Base-by-base conservation (phyloP, 1,140 invertebrate genomes). In the Zaprionus kolodkinae region DNA sequence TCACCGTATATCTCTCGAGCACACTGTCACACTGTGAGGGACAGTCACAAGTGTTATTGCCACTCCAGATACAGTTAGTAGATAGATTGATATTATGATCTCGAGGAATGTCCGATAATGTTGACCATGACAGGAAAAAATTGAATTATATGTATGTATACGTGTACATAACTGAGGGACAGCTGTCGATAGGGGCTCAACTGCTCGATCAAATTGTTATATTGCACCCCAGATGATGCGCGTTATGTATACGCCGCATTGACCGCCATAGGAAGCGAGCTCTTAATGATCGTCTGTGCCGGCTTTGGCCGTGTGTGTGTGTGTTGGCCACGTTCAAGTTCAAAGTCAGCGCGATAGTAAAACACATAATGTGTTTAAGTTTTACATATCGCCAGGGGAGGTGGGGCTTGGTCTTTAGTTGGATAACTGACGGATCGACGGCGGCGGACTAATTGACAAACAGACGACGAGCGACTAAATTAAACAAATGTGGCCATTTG, bases 271-370 rank as follows among this genome's bases (percentile, higher is more conserved):
- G 11, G 7, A 52, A 66, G 54, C 50, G 33, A 65, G 43, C 15
- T 38, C 15, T 54, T 54, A 27, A 27, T 55, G 36, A 55, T 52
- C 40, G 50, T 30, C 27, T 27, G 25, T 27, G 38, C 15, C 36
- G 38, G 27, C 38, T 45, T 45, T 57, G 30, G 43, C 56, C 4
- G 27, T 21, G 21, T 21, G n/a, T n/a, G n/a, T 1, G 1, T 1
- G 4, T 27, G 52, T 45, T n/a, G 64, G 6, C 21, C 50, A 62
- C 36, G 54, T 38, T 70, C 72, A 70, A 74, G 72, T 70, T 74
- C 66, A 74, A 63, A 70, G 72, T 56, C 72, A 70, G 15, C n/a
- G 9, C 21, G 27, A 30, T 55, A 38, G 52, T 66, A 35, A 35
- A 66, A 66, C 54, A 57, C 54, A 36, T 65, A 30, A 55, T 43